Conservation (phyloP, 2,888 invertebrate species). For the Dione vanillae region DNA sequence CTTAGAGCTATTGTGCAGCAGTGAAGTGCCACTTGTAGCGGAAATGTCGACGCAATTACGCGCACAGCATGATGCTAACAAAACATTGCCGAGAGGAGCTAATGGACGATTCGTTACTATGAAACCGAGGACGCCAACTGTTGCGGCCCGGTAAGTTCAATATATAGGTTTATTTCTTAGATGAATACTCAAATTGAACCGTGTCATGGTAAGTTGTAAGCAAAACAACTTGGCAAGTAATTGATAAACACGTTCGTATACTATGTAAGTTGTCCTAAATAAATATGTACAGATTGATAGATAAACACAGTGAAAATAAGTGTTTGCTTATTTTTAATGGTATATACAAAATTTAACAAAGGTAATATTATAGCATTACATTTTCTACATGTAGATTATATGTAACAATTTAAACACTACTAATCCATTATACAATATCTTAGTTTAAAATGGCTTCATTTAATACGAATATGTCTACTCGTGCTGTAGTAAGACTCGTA, state of each 20-base stretch:
- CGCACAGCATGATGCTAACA: slow-evolving; percentile 86
- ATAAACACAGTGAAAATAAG: too few relatives aligned
- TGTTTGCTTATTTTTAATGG: too few relatives aligned
- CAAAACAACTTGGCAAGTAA: too few relatives aligned
- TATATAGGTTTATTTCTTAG: neutral
- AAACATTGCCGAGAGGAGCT: slow-evolving; percentile 88
- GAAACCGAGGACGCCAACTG: slow-evolving; percentile 98
- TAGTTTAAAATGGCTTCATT: slow-evolving; percentile 15
- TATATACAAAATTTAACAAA: too few relatives aligned
- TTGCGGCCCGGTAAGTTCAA: slow-evolving; percentile 87
- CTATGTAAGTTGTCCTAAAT: too few relatives aligned
- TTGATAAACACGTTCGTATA: too few relatives aligned
- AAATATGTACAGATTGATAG: too few relatives aligned
- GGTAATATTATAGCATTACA: neutral
- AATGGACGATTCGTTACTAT: slow-evolving; percentile 97
- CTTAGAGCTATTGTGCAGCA: slow-evolving; percentile 93
- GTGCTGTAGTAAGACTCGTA: neutral
- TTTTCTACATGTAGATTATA: neutral
- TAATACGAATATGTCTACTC: neutral
- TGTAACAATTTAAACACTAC: slow-evolving; percentile 3
- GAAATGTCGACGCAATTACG: slow-evolving; percentile 88
- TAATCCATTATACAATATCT: slow-evolving; percentile 16
- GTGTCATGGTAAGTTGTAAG: too few relatives aligned
- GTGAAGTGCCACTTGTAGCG: slow-evolving; percentile 87
- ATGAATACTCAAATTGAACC: too few relatives aligned